Conservation (phyloP, 1,140 invertebrate genomes). For the Proales similis region DNA sequence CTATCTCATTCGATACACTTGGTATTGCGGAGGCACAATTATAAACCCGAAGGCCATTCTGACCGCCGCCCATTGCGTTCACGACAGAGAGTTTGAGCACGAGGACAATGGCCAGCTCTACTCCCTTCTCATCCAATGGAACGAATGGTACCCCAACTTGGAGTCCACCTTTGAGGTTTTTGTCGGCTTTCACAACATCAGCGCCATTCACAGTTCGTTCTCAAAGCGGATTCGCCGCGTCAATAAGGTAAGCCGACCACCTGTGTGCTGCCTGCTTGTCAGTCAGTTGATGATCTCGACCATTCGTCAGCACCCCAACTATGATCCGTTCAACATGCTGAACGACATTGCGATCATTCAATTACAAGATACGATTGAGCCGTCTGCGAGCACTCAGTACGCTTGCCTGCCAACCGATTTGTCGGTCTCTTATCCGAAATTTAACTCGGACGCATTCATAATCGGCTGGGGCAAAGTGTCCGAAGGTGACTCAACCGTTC, state of each 20-base stretch:
- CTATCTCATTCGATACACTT: slow-evolving; percentile 8
- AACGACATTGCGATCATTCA: slow-evolving; percentile 28
- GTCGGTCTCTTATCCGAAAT: background rate
- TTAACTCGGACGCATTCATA: slow-evolving; percentile 2
- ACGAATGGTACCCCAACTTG: slow-evolving; percentile 1
- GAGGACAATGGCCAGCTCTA: background rate
- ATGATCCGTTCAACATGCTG: slow-evolving; percentile 2
- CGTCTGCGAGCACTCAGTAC: background rate
- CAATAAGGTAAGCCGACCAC: slow-evolving; percentile 6
- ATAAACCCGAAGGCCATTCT: slow-evolving; percentile 15
- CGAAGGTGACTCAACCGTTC: background rate
- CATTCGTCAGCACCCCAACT: slow-evolving; percentile 16
- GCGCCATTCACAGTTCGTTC: background rate
- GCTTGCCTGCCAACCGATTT: slow-evolving; percentile 20
- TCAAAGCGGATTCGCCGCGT: background rate
- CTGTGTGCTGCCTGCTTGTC: background rate
- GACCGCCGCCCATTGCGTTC: slow-evolving; percentile 22
- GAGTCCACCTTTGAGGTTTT: slow-evolving; percentile 33
- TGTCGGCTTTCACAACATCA: slow-evolving; percentile 14
- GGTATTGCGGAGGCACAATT: slow-evolving; percentile 28
- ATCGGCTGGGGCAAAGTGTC: slow-evolving; percentile 21
- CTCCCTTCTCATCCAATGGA: slow-evolving; percentile 2
- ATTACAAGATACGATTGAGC: slow-evolving; percentile 4
- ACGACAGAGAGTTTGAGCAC: slow-evolving; percentile 8
- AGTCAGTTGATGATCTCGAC: background rate